Evolutionary conservation across 2,888 invertebrate genomes (phyloP).

Genomic region (Stegophylla sp.): DNA sequence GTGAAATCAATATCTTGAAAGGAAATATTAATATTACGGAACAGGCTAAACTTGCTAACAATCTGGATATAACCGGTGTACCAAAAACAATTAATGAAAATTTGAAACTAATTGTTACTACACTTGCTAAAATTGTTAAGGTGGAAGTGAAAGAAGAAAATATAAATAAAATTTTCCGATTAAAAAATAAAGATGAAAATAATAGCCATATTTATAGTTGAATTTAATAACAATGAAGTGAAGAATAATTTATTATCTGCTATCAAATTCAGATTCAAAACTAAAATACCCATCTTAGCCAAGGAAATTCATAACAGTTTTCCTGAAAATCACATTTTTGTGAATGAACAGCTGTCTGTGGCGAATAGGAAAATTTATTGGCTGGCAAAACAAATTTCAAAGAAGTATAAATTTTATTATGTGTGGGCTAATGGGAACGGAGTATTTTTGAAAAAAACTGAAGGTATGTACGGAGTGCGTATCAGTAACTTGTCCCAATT

Average conservation of each 20-base stretch:
- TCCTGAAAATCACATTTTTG: constrained; percentile 2
- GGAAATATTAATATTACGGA: not conserved
- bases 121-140: constrained; percentile 18
- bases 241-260: not conserved
- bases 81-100: not conserved
- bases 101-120: not conserved
- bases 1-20: not conserved
- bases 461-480: not conserved
- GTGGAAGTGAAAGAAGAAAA: constrained; percentile 28
- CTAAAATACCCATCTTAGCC: not conserved
- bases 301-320: constrained; percentile 4
- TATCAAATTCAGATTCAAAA: not conserved
- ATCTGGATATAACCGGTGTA: constrained; percentile 5
- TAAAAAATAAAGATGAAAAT: not conserved
- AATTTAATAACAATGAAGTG: not conserved
- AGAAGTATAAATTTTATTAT: not conserved
- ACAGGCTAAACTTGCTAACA: not conserved
- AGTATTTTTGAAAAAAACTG: not conserved
- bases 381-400: constrained; percentile 3
- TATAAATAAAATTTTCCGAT: constrained; percentile 3
- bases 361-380: not conserved
- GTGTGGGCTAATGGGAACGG: not conserved
- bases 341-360: constrained; percentile 8
- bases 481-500: not conserved
- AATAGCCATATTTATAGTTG: constrained; percentile 14